phyloP scores from a whole-genome alignment of 2,888 invertebrate species.

The Sepiola atlantica region DNA sequence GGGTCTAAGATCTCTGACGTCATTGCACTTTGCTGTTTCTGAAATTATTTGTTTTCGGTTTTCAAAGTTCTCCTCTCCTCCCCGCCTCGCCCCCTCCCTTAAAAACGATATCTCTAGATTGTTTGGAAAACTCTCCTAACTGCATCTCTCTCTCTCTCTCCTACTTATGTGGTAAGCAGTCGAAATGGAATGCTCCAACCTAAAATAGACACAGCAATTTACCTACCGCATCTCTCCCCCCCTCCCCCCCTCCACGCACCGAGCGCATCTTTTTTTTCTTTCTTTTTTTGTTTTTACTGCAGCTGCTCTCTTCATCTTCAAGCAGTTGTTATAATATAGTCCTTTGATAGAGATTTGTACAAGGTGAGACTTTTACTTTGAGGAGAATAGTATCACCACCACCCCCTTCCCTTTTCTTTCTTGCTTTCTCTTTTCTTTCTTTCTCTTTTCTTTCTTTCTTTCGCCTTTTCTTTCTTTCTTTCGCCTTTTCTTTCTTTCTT shows the following conservation, averaged over 20 bases:
- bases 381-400: no score
- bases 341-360: background rate
- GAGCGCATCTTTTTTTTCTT: no score
- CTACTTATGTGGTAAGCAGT: background rate
- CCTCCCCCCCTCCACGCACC: background rate
- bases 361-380: background rate
- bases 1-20: background rate
- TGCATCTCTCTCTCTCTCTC: background rate
- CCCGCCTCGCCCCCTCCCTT: no score
- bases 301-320: constrained; percentile 32
- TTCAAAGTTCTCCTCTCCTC: no score
- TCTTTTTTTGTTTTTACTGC: no score
- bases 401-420: background rate
- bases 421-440: background rate
- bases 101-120: background rate
- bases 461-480: no score
- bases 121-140: background rate
- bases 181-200: background rate
- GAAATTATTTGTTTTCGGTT: background rate
- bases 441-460: no score
- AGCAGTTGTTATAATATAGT: background rate
- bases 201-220: background rate
- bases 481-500: no score
- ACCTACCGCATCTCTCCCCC: background rate
- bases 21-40: background rate